A percentile compares a stretch with the other conserved stretches of the same genome.
Conservation (phyloP, 2,888 invertebrate genomes). For the Nemotelus pantherinus region DNA sequence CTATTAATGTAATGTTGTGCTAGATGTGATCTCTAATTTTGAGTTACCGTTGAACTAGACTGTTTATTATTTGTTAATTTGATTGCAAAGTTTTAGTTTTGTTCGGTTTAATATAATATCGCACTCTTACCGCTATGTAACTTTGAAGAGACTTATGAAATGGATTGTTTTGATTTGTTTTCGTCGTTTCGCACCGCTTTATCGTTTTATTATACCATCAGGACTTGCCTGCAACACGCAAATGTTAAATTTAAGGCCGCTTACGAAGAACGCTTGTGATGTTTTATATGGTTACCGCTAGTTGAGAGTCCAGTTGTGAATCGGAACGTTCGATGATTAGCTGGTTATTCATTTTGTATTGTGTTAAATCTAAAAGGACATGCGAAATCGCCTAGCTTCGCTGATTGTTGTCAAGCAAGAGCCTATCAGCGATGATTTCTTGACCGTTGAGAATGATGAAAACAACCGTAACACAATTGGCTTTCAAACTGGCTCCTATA, state of each 20-base stretch:
- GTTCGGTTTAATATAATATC: background rate
- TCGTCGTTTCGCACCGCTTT: background rate
- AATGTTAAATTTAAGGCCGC: background rate
- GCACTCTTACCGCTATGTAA: slow-evolving; percentile 31
- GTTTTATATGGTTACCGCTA: background rate
- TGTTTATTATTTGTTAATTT: background rate
- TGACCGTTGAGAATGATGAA: slow-evolving; percentile 47
- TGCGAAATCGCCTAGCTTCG: slow-evolving; percentile 65
- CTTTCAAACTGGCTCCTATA: slow-evolving; percentile 32
- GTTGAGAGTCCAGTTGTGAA: too few relatives aligned
- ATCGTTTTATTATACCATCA: background rate
- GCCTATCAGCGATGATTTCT: slow-evolving; percentile 54
- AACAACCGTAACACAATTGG: slow-evolving; percentile 45
- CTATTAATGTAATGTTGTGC: slow-evolving; percentile 50
- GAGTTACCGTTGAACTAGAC: slow-evolving; percentile 13
- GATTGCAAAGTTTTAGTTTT: background rate
- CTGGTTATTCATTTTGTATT: slow-evolving; percentile 11
- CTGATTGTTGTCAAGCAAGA: slow-evolving; percentile 65
- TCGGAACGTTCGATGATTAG: slow-evolving; percentile 2
- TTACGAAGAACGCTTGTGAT: background rate
- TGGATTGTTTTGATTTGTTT: slow-evolving; percentile 24
- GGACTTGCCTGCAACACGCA: background rate
- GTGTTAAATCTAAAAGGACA: slow-evolving; percentile 52
- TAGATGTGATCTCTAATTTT: slow-evolving; percentile 46
- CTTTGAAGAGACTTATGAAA: slow-evolving; percentile 27